phyloP scores from a whole-genome alignment of 2,797 vertebrate genomes.

The Rhabdophis nuchalis region DNA sequence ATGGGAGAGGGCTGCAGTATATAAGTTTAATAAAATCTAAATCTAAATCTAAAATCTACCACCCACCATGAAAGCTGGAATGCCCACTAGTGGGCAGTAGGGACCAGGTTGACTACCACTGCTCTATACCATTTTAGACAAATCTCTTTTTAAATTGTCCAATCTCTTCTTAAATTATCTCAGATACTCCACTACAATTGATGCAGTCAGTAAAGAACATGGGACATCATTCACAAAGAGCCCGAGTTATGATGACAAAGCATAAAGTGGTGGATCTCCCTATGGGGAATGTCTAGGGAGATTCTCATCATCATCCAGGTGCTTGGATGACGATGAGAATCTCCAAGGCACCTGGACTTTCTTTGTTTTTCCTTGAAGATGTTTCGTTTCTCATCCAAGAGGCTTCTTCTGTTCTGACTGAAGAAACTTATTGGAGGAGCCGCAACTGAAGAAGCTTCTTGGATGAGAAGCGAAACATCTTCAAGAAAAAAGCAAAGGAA shows the following conservation, averaged over 20 bases:
- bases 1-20: no score
- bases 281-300: background rate
- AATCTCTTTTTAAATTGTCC: background rate
- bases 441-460: background rate
- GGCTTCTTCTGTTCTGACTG: background rate
- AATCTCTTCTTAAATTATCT: background rate
- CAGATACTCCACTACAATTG: background rate
- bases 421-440: background rate
- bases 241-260: background rate
- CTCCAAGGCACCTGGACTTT: background rate
- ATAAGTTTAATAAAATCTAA: no score
- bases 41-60: no score
- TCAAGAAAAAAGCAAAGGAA: background rate
- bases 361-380: background rate
- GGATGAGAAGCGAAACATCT: background rate
- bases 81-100: no score
- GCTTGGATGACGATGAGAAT: no score
- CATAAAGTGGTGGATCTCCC: background rate
- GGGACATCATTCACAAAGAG: background rate
- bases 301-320: background rate
- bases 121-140: background rate
- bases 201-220: background rate
- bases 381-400: background rate
- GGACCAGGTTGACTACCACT: no score
- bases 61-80: no score